Percentiles rank a stretch among this genome's conserved stretches.
Conservation (phyloP, 92 coral and sea anemone species). For the Zoanthus solanderi region DNA sequence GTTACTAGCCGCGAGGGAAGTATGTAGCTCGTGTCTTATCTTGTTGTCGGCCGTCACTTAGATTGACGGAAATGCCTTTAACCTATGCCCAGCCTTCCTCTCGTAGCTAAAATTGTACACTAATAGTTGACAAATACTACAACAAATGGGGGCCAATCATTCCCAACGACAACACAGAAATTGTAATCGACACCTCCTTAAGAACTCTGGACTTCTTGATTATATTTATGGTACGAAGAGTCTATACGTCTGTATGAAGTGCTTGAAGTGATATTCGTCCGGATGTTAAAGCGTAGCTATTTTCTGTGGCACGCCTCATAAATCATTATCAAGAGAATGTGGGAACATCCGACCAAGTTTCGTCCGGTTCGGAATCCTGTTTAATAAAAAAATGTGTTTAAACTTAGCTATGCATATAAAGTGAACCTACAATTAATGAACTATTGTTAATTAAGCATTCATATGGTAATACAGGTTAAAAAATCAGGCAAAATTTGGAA, state of each 20-base stretch:
- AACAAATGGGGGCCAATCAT: constrained; percentile 53
- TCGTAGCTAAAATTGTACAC: constrained; percentile 42
- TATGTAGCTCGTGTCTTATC: constrained; percentile 21
- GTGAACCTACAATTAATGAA: constrained; percentile 76
- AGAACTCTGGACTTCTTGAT: constrained; percentile 46
- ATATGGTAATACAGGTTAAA: constrained; percentile 72
- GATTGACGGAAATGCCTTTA: constrained; percentile 53
- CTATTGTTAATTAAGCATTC: constrained; percentile 61
- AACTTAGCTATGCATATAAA: constrained; percentile 71
- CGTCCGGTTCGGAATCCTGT: constrained; percentile 52
- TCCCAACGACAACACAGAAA: constrained; percentile 42
- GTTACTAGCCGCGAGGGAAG: background rate
- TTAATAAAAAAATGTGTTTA: constrained; percentile 47
- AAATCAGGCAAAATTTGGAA: constrained; percentile 24
- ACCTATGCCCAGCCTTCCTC: constrained; percentile 8
- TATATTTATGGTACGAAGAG: constrained; percentile 30
- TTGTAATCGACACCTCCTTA: constrained; percentile 55
- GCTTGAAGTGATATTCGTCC: background rate
- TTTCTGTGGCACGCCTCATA: constrained; percentile 41
- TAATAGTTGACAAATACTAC: constrained; percentile 54
- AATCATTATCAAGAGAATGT: constrained; percentile 29
- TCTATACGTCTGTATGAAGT: constrained; percentile 17
- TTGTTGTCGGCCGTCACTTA: constrained; percentile 7
- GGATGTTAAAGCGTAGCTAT: constrained; percentile 16
- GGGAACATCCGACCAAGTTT: constrained; percentile 46